Conservation (phyloP, 1,140 invertebrate genomes). For the Acarapis woodi region DNA sequence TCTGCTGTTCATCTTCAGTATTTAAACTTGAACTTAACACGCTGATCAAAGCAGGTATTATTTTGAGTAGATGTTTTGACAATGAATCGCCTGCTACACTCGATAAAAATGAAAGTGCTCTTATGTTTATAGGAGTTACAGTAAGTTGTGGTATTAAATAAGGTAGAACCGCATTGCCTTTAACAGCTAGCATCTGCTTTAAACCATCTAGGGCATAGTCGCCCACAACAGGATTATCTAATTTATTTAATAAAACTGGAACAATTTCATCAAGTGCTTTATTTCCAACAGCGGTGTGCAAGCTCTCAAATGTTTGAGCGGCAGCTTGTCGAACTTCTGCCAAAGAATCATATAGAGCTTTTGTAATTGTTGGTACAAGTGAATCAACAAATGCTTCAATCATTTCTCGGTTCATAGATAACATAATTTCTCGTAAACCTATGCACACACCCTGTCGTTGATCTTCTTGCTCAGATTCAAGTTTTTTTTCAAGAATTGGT, state of each 20-base stretch:
- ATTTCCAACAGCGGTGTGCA: slow-evolving; percentile 74
- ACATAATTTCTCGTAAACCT: slow-evolving; percentile 90
- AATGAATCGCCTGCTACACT: slow-evolving; percentile 73
- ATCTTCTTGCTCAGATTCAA: slow-evolving; percentile 64
- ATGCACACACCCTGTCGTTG: slow-evolving; percentile 94
- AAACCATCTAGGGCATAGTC: slow-evolving; percentile 74
- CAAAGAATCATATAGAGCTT: slow-evolving; percentile 68
- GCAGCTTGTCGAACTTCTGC: slow-evolving; percentile 75
- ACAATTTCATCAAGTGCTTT: slow-evolving; percentile 91
- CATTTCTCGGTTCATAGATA: slow-evolving; percentile 79
- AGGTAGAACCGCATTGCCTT: slow-evolving; percentile 72
- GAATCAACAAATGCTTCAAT: slow-evolving; percentile 74
- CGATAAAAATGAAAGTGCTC: slow-evolving; percentile 64
- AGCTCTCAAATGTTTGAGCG: slow-evolving; percentile 78
- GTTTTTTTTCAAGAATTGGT: slow-evolving; percentile 71
- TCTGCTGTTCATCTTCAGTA: slow-evolving; percentile 33
- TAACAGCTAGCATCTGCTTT: slow-evolving; percentile 83
- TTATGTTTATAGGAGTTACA: slow-evolving; percentile 51
- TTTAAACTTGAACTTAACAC: slow-evolving; percentile 30
- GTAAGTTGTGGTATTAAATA: slow-evolving; percentile 76
- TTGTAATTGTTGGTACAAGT: slow-evolving; percentile 80
- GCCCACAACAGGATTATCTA: slow-evolving; percentile 34
- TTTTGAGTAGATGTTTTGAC: slow-evolving; percentile 63
- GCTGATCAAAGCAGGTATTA: slow-evolving; percentile 57
- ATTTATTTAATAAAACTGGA: slow-evolving; percentile 49